Conservation (phyloP, 2,113 vertebrate species). For the Mus pahari region DNA sequence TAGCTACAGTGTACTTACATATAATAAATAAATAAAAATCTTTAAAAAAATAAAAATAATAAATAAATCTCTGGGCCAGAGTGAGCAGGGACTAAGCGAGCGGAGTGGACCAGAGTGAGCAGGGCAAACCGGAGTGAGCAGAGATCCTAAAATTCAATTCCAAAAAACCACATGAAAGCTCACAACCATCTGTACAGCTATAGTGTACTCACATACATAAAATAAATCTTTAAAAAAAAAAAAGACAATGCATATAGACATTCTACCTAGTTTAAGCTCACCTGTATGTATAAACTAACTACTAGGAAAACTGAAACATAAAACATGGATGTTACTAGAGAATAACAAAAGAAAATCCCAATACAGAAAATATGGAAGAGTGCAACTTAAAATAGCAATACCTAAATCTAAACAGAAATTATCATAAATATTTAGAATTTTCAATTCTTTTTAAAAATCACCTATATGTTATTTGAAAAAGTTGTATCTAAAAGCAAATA, state of each 20-base stretch:
- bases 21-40: no score
- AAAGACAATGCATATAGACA: not conserved
- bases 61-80: no score
- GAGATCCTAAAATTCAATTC: no score
- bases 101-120: no score
- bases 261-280: not conserved
- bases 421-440: not conserved
- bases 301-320: not conserved
- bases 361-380: not conserved
- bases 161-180: no score
- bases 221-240: no score
- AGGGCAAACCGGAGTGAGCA: no score
- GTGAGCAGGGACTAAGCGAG: no score
- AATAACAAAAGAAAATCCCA: not conserved
- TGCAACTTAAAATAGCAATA: not conserved
- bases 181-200: no score
- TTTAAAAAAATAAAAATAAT: no score
- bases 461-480: not conserved
- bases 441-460: not conserved
- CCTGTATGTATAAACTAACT: not conserved
- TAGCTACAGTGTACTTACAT: no score
- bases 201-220: no score
- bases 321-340: not conserved
- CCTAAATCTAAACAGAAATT: slow-evolving; percentile 35
- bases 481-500: not conserved